phyloP scores from a whole-genome alignment of 1,140 invertebrate genomes.

The Pseudomyrmex cubaensis region DNA sequence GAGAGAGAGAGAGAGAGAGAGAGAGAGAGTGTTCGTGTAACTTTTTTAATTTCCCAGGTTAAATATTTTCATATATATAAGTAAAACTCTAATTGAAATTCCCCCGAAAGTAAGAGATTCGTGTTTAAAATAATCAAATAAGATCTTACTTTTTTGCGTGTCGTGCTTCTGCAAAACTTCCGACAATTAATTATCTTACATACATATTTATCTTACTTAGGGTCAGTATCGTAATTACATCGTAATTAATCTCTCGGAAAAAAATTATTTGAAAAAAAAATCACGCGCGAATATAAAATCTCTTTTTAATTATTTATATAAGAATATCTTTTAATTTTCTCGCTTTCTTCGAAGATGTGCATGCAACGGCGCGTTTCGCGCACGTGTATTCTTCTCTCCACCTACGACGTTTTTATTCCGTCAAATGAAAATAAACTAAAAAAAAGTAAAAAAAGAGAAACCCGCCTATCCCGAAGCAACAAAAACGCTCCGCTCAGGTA shows the following conservation, averaged over 20 bases:
- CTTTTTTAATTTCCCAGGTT: conserved; percentile 50
- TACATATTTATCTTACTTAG: neutral
- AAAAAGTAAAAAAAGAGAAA: conserved; percentile 39
- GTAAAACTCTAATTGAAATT: conserved; percentile 41
- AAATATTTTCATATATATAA: conserved; percentile 44
- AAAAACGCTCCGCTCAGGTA: conserved; percentile 69
- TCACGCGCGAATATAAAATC: neutral
- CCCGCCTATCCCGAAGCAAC: conserved; percentile 48
- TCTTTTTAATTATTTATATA: too few relatives aligned
- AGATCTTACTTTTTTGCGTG: neutral
- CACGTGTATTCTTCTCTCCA: neutral
- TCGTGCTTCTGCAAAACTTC: conserved; percentile 1
- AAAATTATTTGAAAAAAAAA: neutral
- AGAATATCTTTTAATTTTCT: neutral
- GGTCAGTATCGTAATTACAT: neutral
- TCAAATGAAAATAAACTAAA: conserved; percentile 26
- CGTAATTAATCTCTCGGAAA: too few relatives aligned
- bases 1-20: too few relatives aligned
- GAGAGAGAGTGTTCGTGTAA: conserved; percentile 24
- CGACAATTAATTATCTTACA: neutral
- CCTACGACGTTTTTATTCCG: conserved; percentile 18
- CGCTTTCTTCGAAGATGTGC: neutral
- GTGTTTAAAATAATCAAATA: conserved; percentile 10
- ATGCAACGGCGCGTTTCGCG: neutral
- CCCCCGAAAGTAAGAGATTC: conserved; percentile 4